Conservation (phyloP, 1,140 invertebrate genomes). For the Sarcophaga peregrina region DNA sequence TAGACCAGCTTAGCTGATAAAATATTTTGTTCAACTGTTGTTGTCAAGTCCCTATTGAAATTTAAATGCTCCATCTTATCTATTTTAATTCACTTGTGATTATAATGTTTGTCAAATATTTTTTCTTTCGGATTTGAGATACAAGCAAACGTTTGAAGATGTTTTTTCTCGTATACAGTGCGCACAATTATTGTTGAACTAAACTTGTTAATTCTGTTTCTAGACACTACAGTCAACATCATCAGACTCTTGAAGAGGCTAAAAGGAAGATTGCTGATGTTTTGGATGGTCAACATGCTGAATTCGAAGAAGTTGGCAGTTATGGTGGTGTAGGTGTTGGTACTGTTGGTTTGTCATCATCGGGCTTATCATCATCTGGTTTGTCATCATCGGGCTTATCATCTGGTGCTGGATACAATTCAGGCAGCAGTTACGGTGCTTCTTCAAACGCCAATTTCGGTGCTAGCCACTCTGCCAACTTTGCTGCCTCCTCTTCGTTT, state of each 20-base stretch:
- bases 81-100: too few relatives aligned
- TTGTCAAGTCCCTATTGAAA: too few relatives aligned
- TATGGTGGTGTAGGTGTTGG: slow-evolving; percentile 48
- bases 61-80: too few relatives aligned
- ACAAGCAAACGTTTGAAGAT: too few relatives aligned
- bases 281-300: slow-evolving; percentile 45
- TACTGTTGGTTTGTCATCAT: slow-evolving; percentile 29
- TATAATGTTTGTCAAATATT: too few relatives aligned
- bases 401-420: neutral
- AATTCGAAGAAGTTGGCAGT: slow-evolving; percentile 47
- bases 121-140: too few relatives aligned
- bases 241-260: slow-evolving; percentile 57
- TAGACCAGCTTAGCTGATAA: too few relatives aligned
- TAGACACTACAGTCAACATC: slow-evolving; percentile 56
- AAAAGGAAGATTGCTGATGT: slow-evolving; percentile 50
- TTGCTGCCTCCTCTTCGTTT: slow-evolving; percentile 50
- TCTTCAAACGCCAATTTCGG: slow-evolving; percentile 48
- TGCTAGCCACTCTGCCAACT: slow-evolving; percentile 48
- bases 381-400: neutral
- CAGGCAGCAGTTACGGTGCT: neutral
- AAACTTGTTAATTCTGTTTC: slow-evolving; percentile 17
- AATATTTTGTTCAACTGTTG: too few relatives aligned
- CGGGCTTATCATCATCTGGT: slow-evolving; percentile 27
- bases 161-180: too few relatives aligned
- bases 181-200: too few relatives aligned